Percentiles rank a stretch among this genome's conserved stretches.
These are phyloP conservation scores for Toxonevra muliebris DNA, from an alignment of 2,888 invertebrate genomes.

Conservation along the genomic window DNA sequence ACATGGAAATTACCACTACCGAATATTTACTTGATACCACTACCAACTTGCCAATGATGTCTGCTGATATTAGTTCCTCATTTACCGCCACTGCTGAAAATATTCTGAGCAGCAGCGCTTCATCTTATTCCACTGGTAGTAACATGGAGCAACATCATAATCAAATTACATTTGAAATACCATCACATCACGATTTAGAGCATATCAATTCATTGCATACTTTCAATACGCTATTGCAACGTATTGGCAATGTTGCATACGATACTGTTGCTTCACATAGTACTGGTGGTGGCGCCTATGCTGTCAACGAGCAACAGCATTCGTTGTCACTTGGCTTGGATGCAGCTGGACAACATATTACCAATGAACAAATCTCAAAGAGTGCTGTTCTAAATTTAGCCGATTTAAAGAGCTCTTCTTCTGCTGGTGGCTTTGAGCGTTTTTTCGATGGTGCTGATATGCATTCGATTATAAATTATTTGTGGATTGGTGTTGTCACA, in stretches of 20 bases:
- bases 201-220: conserved; percentile 62
- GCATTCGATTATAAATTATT: conserved; percentile 62
- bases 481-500: conserved; percentile 64
- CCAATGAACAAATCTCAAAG: conserved; percentile 60
- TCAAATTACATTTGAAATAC: conserved; percentile 64
- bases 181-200: conserved; percentile 61
- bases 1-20: conserved; percentile 39
- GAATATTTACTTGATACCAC: conserved; percentile 44
- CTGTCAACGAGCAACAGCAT: conserved; percentile 21
- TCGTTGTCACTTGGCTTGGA: conserved; percentile 34
- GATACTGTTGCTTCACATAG: conserved; percentile 34
- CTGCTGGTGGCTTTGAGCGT: conserved; percentile 44
- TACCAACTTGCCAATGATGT: conserved; percentile 15
- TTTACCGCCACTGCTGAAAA: conserved; percentile 32
- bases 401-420: conserved; percentile 41
- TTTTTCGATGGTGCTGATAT: conserved; percentile 61
- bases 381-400: conserved; percentile 61
- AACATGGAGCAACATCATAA: conserved; percentile 58
- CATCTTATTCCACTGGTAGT: conserved; percentile 35
- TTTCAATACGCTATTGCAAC: conserved; percentile 59
- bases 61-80: conserved; percentile 31
- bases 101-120: conserved; percentile 35
- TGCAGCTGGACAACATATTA: conserved; percentile 52
- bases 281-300: conserved; percentile 3
- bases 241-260: conserved; percentile 51